These are phyloP conservation scores for Ganaspis sp. DNA, from an alignment of 1,140 invertebrate species.

Conservation along the genomic window DNA sequence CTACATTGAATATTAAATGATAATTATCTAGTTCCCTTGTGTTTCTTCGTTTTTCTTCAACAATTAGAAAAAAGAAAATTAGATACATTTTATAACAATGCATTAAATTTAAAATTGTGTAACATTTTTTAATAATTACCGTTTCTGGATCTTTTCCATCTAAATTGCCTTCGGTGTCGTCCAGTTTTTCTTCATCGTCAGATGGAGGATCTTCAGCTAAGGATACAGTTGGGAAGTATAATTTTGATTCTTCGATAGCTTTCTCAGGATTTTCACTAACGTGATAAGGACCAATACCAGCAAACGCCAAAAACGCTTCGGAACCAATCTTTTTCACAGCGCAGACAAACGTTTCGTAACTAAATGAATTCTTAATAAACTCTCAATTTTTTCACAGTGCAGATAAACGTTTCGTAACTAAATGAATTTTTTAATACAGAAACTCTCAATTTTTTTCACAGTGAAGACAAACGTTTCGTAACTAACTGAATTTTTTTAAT, in stretches of 20 bases:
- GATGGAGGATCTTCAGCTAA: conserved; percentile 63
- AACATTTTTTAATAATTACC: conserved; percentile 33
- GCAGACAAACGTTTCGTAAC: conserved; percentile 71
- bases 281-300: conserved; percentile 74
- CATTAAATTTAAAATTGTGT: too few species aligned
- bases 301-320: conserved; percentile 72
- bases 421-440: too few species aligned
- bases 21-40: conserved; percentile 10
- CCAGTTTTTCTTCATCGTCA: conserved; percentile 70
- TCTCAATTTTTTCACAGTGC: too few species aligned
- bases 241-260: conserved; percentile 67
- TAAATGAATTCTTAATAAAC: conserved; percentile 45
- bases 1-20: conserved; percentile 1
- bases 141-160: conserved; percentile 48
- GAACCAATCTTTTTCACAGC: conserved; percentile 70
- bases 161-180: conserved; percentile 39
- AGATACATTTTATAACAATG: too few species aligned
- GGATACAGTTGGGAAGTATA: conserved; percentile 68
- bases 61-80: background rate
- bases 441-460: conserved; percentile 70
- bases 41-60: conserved; percentile 29
- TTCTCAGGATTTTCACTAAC: conserved; percentile 72
- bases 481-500: conserved; percentile 51
- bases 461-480: conserved; percentile 71
- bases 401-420: conserved; percentile 70